phyloP scores from a whole-genome alignment of 2,113 vertebrate species.

The Etia nguti region DNA sequence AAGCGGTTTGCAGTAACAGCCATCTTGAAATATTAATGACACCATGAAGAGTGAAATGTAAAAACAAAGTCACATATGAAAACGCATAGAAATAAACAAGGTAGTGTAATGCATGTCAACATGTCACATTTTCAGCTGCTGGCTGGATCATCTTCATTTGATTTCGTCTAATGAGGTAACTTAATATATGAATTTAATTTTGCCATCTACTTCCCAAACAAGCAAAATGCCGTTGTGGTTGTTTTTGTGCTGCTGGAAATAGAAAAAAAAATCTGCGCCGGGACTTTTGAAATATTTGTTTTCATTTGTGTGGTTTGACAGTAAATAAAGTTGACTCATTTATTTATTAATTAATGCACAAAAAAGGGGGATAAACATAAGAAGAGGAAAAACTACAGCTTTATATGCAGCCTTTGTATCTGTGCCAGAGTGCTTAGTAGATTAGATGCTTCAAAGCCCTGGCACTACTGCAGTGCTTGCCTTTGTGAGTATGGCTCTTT shows the following conservation, averaged over 20 bases:
- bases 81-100: neutral
- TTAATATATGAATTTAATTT: conserved; percentile 51
- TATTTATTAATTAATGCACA: neutral
- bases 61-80: neutral
- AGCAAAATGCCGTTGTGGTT: rapidly evolving
- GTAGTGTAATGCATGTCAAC: neutral
- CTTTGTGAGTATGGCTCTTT: neutral
- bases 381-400: neutral
- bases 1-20: neutral
- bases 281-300: neutral
- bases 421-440: conserved; percentile 9
- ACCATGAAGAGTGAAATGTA: neutral
- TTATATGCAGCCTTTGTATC: neutral
- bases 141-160: conserved; percentile 30
- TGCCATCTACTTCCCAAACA: conserved; percentile 17
- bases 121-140: neutral
- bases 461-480: neutral
- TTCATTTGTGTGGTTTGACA: neutral
- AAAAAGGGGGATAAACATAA: rapidly evolving
- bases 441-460: conserved; percentile 24
- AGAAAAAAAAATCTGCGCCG: neutral
- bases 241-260: neutral
- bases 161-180: conserved; percentile 46
- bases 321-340: neutral
- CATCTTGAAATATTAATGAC: neutral